Percentiles rank a stretch among this genome's conserved stretches.
Evolutionary conservation across 2,797 vertebrate species (phyloP).

Genomic region (Hypotaenidia philippensis): DNA sequence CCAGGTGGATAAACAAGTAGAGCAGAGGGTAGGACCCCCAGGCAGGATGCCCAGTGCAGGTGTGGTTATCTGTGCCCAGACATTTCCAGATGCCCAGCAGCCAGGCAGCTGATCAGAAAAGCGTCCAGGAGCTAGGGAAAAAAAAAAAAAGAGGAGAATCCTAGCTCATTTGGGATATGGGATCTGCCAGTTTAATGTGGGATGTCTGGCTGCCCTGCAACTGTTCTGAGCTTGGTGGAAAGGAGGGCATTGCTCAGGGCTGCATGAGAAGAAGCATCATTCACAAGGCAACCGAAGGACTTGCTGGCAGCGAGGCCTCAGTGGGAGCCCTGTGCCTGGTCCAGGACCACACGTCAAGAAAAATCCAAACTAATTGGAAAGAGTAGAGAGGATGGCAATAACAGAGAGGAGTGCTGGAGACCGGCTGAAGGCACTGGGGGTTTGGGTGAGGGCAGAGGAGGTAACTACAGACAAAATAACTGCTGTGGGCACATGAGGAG

Average conservation of each 20-base stretch:
- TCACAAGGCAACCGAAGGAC: neutral
- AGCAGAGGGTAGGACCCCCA: fast-evolving
- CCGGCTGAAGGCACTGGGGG: neutral
- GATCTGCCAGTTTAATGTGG: neutral
- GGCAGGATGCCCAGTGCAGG: neutral
- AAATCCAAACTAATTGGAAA: slow-evolving; percentile 27
- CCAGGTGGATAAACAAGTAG: neutral
- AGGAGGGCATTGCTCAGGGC: neutral
- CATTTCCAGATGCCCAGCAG: neutral
- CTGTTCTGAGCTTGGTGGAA: neutral
- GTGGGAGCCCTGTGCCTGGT: neutral
- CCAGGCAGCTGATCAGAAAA: slow-evolving; percentile 1
- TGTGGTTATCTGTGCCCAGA: neutral
- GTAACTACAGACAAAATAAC: neutral
- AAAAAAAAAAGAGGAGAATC: neutral
- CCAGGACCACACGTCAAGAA: neutral
- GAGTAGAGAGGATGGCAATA: neutral
- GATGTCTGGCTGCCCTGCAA: slow-evolving; percentile 10
- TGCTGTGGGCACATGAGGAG: neutral
- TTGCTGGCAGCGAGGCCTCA: neutral
- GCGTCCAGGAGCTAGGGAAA: neutral
- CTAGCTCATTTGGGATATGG: neutral
- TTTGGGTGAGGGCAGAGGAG: neutral
- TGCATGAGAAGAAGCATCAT: neutral
- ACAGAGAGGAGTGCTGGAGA: neutral